Conservation (phyloP, 2,888 invertebrate species). For the Phyllotreta striolata region DNA sequence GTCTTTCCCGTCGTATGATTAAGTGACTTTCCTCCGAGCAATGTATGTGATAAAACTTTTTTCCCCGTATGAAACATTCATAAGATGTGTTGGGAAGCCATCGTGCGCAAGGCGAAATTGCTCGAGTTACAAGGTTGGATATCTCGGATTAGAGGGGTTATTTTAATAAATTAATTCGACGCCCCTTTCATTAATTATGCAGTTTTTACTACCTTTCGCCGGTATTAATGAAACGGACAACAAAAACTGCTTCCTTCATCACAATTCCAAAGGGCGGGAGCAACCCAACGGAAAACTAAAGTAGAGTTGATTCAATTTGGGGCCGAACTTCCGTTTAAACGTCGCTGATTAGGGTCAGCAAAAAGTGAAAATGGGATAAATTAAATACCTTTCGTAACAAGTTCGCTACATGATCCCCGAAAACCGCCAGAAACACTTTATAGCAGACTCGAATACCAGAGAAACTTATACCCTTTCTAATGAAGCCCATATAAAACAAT, state of each 20-base stretch:
- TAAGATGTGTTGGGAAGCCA: conserved; percentile 15
- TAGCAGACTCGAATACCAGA: conserved; percentile 10
- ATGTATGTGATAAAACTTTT: conserved; percentile 28
- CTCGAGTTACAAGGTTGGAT: no score
- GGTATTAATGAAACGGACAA: conserved; percentile 8
- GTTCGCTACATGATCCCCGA: conserved; percentile 23
- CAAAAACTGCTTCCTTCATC: conserved; percentile 8
- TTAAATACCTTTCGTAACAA: conserved; percentile 28
- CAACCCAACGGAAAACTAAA: conserved; percentile 14
- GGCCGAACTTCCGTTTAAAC: conserved; percentile 15
- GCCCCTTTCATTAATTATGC: conserved; percentile 1
- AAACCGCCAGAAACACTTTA: conserved; percentile 24
- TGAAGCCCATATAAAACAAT: conserved; percentile 13
- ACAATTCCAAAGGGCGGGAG: conserved; percentile 1
- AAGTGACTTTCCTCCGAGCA: conserved; percentile 25
- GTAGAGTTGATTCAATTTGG: conserved; percentile 8
- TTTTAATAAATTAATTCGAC: no score
- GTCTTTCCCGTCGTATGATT: conserved; percentile 18
- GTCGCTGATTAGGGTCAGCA: conserved; percentile 26
- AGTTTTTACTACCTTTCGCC: not conserved
- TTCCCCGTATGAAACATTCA: conserved; percentile 27
- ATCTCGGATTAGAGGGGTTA: no score
- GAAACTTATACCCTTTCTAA: conserved; percentile 16
- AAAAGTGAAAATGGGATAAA: conserved; percentile 24
- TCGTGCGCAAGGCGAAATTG: no score